Conservation (phyloP, 2,113 vertebrate species). For the Sylvia atricapilla region DNA sequence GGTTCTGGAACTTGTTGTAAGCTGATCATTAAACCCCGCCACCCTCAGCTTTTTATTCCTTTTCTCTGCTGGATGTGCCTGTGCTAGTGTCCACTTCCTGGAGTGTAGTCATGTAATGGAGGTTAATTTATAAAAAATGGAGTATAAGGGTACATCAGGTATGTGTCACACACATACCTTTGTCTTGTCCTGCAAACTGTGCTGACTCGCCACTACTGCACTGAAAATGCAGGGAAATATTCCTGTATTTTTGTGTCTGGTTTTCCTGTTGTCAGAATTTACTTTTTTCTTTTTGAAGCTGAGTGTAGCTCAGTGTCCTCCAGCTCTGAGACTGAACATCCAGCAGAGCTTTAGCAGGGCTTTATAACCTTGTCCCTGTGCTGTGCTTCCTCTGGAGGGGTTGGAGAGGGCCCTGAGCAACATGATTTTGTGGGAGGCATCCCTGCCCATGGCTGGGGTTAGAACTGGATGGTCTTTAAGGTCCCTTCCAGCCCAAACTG, state of each 20-base stretch:
- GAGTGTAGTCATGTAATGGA: neutral
- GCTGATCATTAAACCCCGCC: conserved; percentile 14
- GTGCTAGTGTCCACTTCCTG: neutral
- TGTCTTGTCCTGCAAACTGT: neutral
- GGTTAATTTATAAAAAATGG: neutral
- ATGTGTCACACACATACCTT: neutral
- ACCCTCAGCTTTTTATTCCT: neutral
- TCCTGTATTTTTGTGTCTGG: neutral
- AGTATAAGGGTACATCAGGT: neutral
- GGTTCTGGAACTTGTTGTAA: conserved; percentile 90
- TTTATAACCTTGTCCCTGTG: neutral
- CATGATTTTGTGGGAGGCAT: neutral
- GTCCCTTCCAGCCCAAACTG: neutral
- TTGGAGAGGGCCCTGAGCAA: neutral
- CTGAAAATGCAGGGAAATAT: neutral
- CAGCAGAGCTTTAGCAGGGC: neutral
- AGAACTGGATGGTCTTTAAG: neutral
- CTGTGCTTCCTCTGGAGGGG: neutral
- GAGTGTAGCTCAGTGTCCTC: neutral
- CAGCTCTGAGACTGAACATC: neutral
- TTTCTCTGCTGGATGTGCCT: neutral
- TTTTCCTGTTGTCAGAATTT: neutral
- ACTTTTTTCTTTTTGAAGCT: neutral
- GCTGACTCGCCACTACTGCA: neutral
- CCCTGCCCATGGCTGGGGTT: neutral